Conservation (phyloP, 2,113 vertebrate genomes). For the Rhinolophus sinicus region DNA sequence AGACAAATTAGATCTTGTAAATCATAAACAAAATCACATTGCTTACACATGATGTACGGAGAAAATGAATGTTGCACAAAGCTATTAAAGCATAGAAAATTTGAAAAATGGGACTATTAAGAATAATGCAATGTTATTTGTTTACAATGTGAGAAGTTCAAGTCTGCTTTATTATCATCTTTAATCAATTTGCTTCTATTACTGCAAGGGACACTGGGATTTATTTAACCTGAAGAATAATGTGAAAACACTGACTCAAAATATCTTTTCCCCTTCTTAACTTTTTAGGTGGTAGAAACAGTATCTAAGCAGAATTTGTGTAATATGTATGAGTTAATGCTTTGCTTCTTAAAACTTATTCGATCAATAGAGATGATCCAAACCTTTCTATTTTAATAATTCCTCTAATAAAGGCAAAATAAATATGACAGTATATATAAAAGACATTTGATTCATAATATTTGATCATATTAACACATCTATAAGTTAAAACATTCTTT, state of each 20-base stretch:
- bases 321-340: not conserved
- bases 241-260: not conserved
- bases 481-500: not conserved
- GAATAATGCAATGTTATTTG: not conserved
- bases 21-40: not conserved
- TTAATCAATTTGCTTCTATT: constrained; percentile 56
- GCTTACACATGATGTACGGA: not conserved
- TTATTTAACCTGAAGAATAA: constrained; percentile 50
- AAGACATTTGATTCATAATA: not conserved
- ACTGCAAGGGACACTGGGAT: not conserved
- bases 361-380: not conserved
- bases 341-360: constrained; percentile 9
- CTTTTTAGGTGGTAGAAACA: constrained; percentile 3
- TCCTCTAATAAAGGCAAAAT: not conserved
- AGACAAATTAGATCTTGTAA: constrained; percentile 35
- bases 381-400: not conserved
- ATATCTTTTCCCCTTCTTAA: constrained; percentile 42
- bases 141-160: not conserved
- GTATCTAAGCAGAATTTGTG: not conserved
- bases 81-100: constrained; percentile 14
- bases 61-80: not conserved
- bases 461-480: not conserved
- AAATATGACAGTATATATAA: not conserved
- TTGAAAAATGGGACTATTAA: not conserved
- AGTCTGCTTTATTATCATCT: not conserved